Percentiles rank a stretch among this genome's conserved stretches.
Conservation (phyloP, 2,888 invertebrate genomes). For the Incurvaria masculella region DNA sequence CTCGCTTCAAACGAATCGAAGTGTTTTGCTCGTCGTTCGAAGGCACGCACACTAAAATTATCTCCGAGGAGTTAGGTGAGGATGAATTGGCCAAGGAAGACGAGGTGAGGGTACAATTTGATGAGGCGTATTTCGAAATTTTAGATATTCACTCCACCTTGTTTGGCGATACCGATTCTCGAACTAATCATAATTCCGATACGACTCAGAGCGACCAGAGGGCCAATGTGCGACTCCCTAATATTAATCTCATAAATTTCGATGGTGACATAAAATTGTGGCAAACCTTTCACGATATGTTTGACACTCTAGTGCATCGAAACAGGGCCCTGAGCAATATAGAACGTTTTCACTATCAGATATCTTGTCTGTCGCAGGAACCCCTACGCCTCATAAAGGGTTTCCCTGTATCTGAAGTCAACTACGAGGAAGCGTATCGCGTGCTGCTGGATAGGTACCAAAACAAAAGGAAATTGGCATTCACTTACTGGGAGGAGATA, state of each 20-base stretch:
- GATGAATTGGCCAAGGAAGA: neutral
- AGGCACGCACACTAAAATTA: neutral
- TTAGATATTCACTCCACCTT: neutral
- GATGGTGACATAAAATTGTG: neutral
- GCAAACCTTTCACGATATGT: neutral
- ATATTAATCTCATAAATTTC: neutral
- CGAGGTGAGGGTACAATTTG: neutral
- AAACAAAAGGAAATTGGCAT: neutral
- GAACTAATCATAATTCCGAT: neutral
- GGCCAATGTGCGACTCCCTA: neutral
- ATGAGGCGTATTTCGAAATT: neutral
- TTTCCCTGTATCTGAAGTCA: neutral
- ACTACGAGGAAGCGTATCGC: neutral
- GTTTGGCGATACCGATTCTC: neutral
- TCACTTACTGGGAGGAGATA: neutral
- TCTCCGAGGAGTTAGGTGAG: neutral
- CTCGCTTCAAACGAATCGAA: neutral
- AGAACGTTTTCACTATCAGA: neutral
- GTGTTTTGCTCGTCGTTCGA: neutral
- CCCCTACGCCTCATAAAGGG: neutral
- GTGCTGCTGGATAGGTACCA: neutral
- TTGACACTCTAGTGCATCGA: neutral
- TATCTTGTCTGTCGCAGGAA: neutral
- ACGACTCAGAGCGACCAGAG: neutral
- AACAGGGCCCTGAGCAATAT: neutral